A percentile compares a stretch with the other conserved stretches of the same genome.
These are phyloP conservation scores for Phyllotis vaccarum DNA, from an alignment of 2,797 vertebrate genomes.

Conservation along the genomic window DNA sequence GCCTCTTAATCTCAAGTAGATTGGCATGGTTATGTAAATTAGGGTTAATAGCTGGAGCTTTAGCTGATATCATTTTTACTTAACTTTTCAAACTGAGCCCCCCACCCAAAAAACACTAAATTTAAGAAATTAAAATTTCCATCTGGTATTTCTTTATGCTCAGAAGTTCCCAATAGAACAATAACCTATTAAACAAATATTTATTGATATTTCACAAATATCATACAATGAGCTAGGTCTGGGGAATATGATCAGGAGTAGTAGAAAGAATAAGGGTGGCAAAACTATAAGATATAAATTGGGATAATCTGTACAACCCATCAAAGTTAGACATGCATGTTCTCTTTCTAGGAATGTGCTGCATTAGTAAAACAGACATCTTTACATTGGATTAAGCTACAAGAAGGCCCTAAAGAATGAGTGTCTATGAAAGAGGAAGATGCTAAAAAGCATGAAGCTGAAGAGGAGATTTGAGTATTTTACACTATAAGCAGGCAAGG, in stretches of 20 bases:
- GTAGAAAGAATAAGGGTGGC: not conserved
- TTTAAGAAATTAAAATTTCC: conserved; percentile 1
- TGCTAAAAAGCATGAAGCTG: not conserved
- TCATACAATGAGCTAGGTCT: not conserved
- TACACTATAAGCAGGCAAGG: not conserved
- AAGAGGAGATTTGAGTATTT: not conserved
- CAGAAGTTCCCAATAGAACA: not conserved
- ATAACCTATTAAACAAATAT: not conserved
- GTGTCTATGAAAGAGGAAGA: not conserved
- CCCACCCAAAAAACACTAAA: not conserved
- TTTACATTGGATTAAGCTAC: not conserved
- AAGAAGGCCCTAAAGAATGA: not conserved
- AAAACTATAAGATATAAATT: not conserved
- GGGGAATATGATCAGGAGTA: not conserved
- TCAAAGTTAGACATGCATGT: not conserved
- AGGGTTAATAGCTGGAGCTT: not conserved
- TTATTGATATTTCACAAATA: not conserved
- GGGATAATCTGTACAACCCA: not conserved
- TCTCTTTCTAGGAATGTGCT: not conserved
- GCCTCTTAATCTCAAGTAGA: not conserved
- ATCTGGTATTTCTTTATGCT: not conserved
- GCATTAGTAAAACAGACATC: not conserved
- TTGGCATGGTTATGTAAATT: not conserved
- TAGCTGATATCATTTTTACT: not conserved
- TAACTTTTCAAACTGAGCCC: not conserved